Evolutionary conservation across 2,113 vertebrate genomes (phyloP).

Genomic region (Urocolius indicus): DNA sequence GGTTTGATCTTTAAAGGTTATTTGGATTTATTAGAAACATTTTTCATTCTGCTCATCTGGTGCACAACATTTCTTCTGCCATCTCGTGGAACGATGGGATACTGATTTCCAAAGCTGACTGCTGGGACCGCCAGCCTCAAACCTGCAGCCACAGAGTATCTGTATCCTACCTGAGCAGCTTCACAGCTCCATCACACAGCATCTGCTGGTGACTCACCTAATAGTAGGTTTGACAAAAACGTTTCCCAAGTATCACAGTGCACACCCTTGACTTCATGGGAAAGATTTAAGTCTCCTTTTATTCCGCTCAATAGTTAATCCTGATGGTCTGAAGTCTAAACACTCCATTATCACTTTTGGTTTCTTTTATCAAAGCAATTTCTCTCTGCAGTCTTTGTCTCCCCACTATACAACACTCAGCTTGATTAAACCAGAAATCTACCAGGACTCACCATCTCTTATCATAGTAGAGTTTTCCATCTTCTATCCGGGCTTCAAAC

Average conservation of each 20-base stretch:
- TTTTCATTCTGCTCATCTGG: constrained; percentile 55
- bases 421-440: not conserved
- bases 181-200: not conserved
- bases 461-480: constrained; percentile 97
- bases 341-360: not conserved
- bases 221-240: not conserved
- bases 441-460: constrained; percentile 90
- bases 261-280: too few relatives aligned
- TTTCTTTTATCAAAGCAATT: not conserved
- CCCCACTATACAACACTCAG: not conserved
- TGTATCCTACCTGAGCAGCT: not conserved
- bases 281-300: not conserved
- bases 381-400: not conserved
- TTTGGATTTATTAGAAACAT: constrained; percentile 74
- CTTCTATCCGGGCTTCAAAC: constrained; percentile 96
- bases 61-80: constrained; percentile 49
- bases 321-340: not conserved
- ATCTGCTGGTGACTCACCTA: not conserved
- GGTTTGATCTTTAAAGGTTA: constrained; percentile 75
- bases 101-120: not conserved
- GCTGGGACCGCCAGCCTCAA: not conserved
- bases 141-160: not conserved
- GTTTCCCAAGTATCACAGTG: not conserved
- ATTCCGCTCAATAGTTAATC: not conserved
- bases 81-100: constrained; percentile 46